Evolutionary conservation across 2,888 invertebrate species (phyloP), one percentile per base, ranked within the genome.

Genomic region (Cataglyphis cursor): DNA sequence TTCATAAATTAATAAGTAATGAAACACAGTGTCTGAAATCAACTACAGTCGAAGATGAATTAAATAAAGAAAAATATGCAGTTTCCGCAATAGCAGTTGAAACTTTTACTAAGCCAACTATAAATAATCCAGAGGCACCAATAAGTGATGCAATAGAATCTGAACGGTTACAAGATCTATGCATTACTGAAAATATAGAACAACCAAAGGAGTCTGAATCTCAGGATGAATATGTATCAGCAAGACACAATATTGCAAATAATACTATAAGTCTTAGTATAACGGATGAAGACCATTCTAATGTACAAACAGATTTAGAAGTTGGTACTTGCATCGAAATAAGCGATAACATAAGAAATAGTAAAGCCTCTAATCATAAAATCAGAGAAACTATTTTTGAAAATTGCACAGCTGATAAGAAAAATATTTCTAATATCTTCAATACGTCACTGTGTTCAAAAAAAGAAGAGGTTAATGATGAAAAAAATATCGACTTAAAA

Each of bases 381-480:
- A 84, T 80, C 61, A 87, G 70, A 85, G 85, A 84, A 82, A 89
- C 84, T 87, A 89, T 85, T 89, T 84, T 86, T 82, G 86, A 85
- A 84, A 86, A 85, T 83, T 75, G 73, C 87, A 82, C 84, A 80
- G 72, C 38, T 81, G 81, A 87, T 85, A 85, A 84, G 64, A 82
- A 82, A 75, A 62, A 82, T 89, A 78, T 84, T 83, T 89, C 84
- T 81, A 82, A 81, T 85, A 68, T 74, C 31, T 44, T 81, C 68
- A 74, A 82, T 21, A 28, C 57, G 80, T 82, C 78, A 61, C 28
- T 51, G 41, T 85, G 74, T 70, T 66, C 85, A 61, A 61, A 61
- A 48, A 61, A 83, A 21, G 64, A 80, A 15, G 21, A 10, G 44
- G 35, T 74, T 48, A 84, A 73, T 41, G 35, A n/a, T 24, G 66